Evolutionary conservation across 2,888 invertebrate species (phyloP).

Genomic region (Atherix ibis): DNA sequence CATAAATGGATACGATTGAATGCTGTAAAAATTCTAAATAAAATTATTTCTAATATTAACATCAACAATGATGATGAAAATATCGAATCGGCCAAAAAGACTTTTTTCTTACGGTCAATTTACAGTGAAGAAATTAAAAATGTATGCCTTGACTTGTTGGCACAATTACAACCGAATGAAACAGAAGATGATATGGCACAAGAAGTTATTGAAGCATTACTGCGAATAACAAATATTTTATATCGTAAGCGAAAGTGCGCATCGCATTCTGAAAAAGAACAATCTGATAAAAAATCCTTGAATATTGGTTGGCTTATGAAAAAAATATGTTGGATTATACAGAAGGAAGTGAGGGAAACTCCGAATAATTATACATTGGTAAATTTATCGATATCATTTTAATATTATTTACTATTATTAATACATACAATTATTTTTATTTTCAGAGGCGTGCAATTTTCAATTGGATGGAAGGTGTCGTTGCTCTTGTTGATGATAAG

Average conservation of each 20-base stretch:
- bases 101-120: neutral
- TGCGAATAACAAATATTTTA: slow-evolving; percentile 55
- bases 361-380: slow-evolving; percentile 55
- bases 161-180: slow-evolving; percentile 49
- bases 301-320: slow-evolving; percentile 60
- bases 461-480: slow-evolving; percentile 65
- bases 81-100: neutral
- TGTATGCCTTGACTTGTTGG: slow-evolving; percentile 56
- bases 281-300: too few species aligned
- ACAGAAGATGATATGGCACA: slow-evolving; percentile 59
- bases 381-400: slow-evolving; percentile 24
- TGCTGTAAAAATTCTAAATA: slow-evolving; percentile 59
- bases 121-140: slow-evolving; percentile 40
- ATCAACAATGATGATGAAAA: too few species aligned
- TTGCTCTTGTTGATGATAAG: slow-evolving; percentile 44
- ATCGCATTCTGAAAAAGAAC: too few species aligned
- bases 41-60: slow-evolving; percentile 28
- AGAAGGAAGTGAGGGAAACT: slow-evolving; percentile 60
- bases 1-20: slow-evolving; percentile 76
- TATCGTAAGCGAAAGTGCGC: too few species aligned
- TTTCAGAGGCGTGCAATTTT: slow-evolving; percentile 61
- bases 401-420: slow-evolving; percentile 1
- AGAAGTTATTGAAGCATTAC: slow-evolving; percentile 50
- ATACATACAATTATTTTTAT: slow-evolving; percentile 3
- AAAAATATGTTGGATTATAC: slow-evolving; percentile 57